Evolutionary conservation across 2,888 invertebrate genomes (phyloP).

Genomic region (Chrysolina haemoptera): DNA sequence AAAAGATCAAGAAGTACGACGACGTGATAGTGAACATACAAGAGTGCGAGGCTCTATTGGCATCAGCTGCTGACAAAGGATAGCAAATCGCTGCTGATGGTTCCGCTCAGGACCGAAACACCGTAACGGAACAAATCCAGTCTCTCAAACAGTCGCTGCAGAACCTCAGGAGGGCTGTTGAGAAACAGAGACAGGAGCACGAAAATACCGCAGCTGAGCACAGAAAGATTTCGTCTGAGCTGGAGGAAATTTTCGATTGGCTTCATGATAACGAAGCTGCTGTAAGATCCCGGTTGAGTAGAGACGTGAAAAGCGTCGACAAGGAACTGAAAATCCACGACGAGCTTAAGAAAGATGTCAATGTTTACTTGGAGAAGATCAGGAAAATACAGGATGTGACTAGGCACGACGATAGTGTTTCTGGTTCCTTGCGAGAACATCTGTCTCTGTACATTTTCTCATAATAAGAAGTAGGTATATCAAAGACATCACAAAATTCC

Average conservation of each 20-base stretch:
- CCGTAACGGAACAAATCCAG: conserved; percentile 89
- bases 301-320: conserved; percentile 85
- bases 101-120: conserved; percentile 88
- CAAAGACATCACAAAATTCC: no score
- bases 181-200: conserved; percentile 89
- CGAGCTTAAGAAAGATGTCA: conserved; percentile 78
- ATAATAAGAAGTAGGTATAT: no score
- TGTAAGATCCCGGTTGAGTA: conserved; percentile 84
- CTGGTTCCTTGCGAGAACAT: conserved; percentile 86
- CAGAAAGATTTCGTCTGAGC: conserved; percentile 85
- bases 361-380: conserved; percentile 75
- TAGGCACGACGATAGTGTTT: conserved; percentile 84
- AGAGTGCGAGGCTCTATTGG: conserved; percentile 90
- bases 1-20: conserved; percentile 90
- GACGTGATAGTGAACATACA: conserved; percentile 89
- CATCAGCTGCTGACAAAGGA: conserved; percentile 92
- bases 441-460: no score
- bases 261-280: conserved; percentile 86
- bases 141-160: conserved; percentile 88
- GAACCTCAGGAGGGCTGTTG: conserved; percentile 84
- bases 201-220: conserved; percentile 91
- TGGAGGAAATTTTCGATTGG: conserved; percentile 88
- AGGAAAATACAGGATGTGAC: conserved; percentile 80
- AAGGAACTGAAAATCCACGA: conserved; percentile 84
- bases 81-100: conserved; percentile 94